phyloP scores from a whole-genome alignment of 2,113 vertebrate species.

The Guaruba guarouba region DNA sequence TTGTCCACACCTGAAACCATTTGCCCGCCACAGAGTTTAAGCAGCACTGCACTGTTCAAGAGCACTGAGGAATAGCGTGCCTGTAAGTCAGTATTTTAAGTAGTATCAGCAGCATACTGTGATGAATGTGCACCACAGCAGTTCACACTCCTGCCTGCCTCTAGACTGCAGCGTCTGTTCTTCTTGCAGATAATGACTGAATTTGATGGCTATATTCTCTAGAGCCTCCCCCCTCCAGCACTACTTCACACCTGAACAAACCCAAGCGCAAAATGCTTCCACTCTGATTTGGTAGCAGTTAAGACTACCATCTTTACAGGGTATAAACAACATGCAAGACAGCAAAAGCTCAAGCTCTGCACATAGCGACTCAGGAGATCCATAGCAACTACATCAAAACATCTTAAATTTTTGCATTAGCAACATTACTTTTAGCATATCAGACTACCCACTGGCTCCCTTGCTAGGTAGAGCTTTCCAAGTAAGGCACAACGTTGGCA shows the following conservation, averaged over 20 bases:
- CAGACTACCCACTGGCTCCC: not conserved
- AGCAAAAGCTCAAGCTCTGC: not conserved
- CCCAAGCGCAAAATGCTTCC: slow-evolving; percentile 32
- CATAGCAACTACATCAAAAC: not conserved
- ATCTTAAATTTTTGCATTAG: not conserved
- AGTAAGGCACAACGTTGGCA: not conserved
- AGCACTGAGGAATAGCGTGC: not conserved
- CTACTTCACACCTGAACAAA: slow-evolving; percentile 60
- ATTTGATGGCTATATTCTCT: slow-evolving; percentile 52
- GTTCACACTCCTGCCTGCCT: slow-evolving; percentile 26
- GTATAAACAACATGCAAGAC: not conserved
- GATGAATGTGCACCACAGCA: slow-evolving; percentile 13
- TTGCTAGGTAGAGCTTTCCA: not conserved
- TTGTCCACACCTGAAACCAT: not conserved
- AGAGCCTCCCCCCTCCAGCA: slow-evolving; percentile 44
- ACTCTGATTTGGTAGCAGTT: not conserved
- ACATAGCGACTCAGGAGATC: not conserved
- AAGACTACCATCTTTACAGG: not conserved
- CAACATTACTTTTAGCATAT: not conserved
- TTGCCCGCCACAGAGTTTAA: not conserved
- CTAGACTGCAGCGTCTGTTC: slow-evolving; percentile 23
- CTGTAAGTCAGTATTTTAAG: slow-evolving; percentile 13
- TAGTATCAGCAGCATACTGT: not conserved
- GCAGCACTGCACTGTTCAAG: not conserved
- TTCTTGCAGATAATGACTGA: slow-evolving; percentile 48